phyloP scores from a whole-genome alignment of 1,140 invertebrate species.

The Capitella teleta region DNA sequence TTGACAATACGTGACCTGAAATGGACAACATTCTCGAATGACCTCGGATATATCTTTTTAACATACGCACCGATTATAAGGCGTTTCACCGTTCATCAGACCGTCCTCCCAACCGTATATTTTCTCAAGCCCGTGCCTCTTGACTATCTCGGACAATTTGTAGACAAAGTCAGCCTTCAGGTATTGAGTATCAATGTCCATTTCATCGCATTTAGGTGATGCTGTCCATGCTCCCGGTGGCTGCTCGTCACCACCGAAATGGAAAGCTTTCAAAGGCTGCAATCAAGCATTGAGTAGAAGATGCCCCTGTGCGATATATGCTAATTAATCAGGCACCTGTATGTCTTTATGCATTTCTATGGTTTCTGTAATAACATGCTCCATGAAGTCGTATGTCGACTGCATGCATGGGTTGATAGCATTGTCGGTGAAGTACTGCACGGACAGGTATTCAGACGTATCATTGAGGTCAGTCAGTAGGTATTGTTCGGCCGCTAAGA shows the following conservation, averaged over 20 bases:
- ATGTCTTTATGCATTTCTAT: slow-evolving; percentile 14
- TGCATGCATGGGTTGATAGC: slow-evolving; percentile 34
- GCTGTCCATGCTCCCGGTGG: slow-evolving; percentile 23
- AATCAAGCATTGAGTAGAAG: no score
- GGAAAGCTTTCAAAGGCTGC: slow-evolving; percentile 23
- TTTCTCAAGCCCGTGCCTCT: slow-evolving; percentile 13
- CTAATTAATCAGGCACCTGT: no score
- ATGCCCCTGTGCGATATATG: no score
- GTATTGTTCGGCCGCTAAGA: not conserved
- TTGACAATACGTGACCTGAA: no score
- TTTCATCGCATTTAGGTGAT: slow-evolving; percentile 17
- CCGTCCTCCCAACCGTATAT: slow-evolving; percentile 34
- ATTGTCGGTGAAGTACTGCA: slow-evolving; percentile 31
- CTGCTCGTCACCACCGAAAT: slow-evolving; percentile 33
- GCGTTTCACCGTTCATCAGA: slow-evolving; percentile 17
- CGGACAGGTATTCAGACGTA: slow-evolving; percentile 23
- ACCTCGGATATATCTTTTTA: no score
- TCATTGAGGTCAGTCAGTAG: slow-evolving; percentile 24
- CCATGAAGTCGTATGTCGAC: slow-evolving; percentile 26
- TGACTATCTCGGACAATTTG: slow-evolving; percentile 14
- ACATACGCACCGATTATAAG: slow-evolving; percentile 13
- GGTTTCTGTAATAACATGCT: slow-evolving; percentile 19
- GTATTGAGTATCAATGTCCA: not conserved
- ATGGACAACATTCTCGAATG: no score
- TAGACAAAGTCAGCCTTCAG: slow-evolving; percentile 18